Conservation (phyloP, 2,797 vertebrate species). For the Sebastes taczanowskii region DNA sequence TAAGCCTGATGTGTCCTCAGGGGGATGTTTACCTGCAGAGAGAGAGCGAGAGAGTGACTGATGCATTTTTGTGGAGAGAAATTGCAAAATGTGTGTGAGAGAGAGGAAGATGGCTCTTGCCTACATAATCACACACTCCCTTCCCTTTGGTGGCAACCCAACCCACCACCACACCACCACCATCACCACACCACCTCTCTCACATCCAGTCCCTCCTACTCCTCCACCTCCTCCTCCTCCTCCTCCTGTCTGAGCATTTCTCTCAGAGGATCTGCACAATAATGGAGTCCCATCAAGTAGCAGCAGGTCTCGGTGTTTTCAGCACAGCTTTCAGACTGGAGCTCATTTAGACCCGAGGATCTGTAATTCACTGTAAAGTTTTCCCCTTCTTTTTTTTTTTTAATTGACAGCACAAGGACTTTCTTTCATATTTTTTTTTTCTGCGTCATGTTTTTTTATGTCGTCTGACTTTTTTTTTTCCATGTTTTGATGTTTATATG, state of each 20-base stretch:
- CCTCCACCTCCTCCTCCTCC: conserved; percentile 5
- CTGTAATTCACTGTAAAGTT: conserved; percentile 37
- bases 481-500: conserved; percentile 63
- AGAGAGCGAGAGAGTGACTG: conserved; percentile 10
- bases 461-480: conserved; percentile 52
- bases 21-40: conserved; percentile 53
- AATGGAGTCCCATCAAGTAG: conserved; percentile 51
- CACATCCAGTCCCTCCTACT: conserved; percentile 39
- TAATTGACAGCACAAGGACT: conserved; percentile 51
- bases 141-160: conserved; percentile 65
- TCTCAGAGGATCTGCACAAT: conserved; percentile 48
- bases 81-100: conserved; percentile 42
- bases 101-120: conserved; percentile 64
- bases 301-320: conserved; percentile 51
- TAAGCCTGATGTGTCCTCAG: neutral
- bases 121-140: conserved; percentile 72
- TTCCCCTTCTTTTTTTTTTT: neutral
- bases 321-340: conserved; percentile 19
- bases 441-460: conserved; percentile 56
- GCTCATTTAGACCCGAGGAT: conserved; percentile 22
- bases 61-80: conserved; percentile 55
- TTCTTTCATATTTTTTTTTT: conserved; percentile 63
- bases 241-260: conserved; percentile 48
- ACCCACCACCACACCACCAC: conserved; percentile 42
- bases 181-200: conserved; percentile 19